Percentiles rank a stretch among this genome's conserved stretches.
Conservation (phyloP, 2,113 vertebrate species). For the Neogale vison region DNA sequence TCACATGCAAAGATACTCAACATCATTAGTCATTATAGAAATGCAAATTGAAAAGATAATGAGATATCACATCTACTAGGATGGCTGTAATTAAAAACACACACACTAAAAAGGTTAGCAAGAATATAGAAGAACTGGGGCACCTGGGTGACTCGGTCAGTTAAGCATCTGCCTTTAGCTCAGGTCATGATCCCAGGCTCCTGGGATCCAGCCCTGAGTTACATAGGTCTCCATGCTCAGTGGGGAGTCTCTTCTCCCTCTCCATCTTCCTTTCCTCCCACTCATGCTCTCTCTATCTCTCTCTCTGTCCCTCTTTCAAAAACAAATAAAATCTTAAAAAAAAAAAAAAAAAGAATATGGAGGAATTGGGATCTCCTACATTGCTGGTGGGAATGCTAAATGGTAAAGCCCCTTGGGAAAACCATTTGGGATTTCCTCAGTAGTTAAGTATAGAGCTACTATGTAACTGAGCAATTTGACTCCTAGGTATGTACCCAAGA, state of each 20-base stretch:
- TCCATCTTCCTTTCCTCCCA: background rate
- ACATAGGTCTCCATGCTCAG: background rate
- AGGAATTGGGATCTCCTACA: background rate
- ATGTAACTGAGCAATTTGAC: background rate
- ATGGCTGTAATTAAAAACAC: background rate
- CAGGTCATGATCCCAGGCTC: background rate
- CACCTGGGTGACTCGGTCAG: background rate
- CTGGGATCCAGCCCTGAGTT: background rate
- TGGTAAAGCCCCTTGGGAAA: background rate
- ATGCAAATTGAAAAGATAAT: background rate
- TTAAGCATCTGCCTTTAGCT: background rate
- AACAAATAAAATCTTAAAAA: background rate
- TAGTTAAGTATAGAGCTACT: background rate
- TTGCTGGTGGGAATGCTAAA: background rate
- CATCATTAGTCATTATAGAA: background rate
- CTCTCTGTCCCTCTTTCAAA: background rate
- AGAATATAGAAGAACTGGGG: background rate
- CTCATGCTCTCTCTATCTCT: background rate
- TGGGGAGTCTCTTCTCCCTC: background rate
- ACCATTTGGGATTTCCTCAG: background rate
- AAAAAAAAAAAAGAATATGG: background rate
- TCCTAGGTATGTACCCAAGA: background rate
- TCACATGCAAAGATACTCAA: background rate
- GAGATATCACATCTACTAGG: background rate
- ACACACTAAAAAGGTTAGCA: background rate